These are phyloP conservation scores for Oncorhynchus nerka DNA, from an alignment of 2,113 vertebrate genomes.

Conservation along the genomic window DNA sequence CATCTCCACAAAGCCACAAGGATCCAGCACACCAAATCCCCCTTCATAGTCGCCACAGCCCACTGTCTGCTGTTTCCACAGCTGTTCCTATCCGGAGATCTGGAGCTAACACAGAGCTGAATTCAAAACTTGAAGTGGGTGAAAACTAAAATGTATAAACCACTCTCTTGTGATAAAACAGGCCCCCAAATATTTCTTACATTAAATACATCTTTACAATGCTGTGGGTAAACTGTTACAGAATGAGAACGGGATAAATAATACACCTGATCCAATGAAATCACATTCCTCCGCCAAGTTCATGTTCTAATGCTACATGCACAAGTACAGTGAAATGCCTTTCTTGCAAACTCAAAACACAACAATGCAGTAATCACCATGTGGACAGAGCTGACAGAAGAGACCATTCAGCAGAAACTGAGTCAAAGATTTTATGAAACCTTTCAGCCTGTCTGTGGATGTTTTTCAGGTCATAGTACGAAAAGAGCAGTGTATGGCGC, in stretches of 20 bases:
- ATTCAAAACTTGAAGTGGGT: not conserved
- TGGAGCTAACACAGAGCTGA: constrained; percentile 21
- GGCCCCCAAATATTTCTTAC: constrained; percentile 17
- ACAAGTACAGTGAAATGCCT: no score
- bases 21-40: constrained; percentile 49
- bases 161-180: no score
- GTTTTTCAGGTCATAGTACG: constrained; percentile 7
- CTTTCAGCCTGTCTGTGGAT: not conserved
- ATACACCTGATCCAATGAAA: not conserved
- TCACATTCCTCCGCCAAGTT: no score
- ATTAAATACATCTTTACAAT: constrained; percentile 5
- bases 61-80: constrained; percentile 55
- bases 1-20: constrained; percentile 53
- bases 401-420: not conserved
- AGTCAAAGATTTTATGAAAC: not conserved
- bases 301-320: no score
- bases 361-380: no score
- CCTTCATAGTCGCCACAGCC: constrained; percentile 43
- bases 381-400: constrained; percentile 4
- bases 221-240: not conserved
- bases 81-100: constrained; percentile 55
- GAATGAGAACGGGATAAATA: not conserved
- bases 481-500: not conserved
- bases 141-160: constrained; percentile 5
- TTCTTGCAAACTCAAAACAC: no score